Percentiles rank a stretch among this genome's conserved stretches.
phyloP scores from a whole-genome alignment of 2,888 invertebrate species.

The Megalurothrips usitatus region DNA sequence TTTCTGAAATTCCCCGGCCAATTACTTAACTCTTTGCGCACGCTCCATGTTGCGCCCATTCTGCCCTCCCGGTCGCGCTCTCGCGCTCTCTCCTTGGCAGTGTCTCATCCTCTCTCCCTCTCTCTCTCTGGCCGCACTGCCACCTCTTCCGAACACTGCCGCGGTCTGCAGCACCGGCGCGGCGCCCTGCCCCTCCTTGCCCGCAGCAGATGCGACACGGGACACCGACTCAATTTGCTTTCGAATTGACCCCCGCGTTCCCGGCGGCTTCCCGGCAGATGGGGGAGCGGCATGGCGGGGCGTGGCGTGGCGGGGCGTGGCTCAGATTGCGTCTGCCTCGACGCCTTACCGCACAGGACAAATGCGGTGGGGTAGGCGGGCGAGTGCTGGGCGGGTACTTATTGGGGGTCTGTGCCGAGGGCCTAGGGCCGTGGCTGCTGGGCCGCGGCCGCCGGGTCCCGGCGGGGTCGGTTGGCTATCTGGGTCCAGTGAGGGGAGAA shows the following conservation, averaged over 20 bases:
- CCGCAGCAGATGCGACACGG: background rate
- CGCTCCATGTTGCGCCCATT: background rate
- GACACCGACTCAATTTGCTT: slow-evolving; percentile 11
- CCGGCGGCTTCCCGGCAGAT: background rate
- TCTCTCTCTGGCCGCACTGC: background rate
- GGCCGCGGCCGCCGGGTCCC: background rate
- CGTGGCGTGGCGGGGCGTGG: too few relatives aligned
- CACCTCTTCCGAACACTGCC: too few relatives aligned
- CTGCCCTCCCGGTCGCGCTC: background rate
- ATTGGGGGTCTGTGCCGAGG: too few relatives aligned
- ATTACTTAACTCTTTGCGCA: too few relatives aligned
- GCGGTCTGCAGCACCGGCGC: background rate
- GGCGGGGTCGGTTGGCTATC: background rate
- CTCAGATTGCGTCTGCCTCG: too few relatives aligned
- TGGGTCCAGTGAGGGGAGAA: too few relatives aligned
- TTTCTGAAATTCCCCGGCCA: too few relatives aligned
- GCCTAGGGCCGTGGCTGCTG: background rate
- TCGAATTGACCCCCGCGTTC: background rate
- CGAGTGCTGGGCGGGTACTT: too few relatives aligned
- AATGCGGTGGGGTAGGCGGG: too few relatives aligned
- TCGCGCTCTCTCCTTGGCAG: background rate
- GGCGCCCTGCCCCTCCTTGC: background rate
- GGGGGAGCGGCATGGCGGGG: too few relatives aligned
- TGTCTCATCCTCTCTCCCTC: background rate
- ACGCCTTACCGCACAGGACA: too few relatives aligned